Base-by-base conservation (phyloP, 2,797 vertebrate species). In the Tamandua tetradactyla region DNA sequence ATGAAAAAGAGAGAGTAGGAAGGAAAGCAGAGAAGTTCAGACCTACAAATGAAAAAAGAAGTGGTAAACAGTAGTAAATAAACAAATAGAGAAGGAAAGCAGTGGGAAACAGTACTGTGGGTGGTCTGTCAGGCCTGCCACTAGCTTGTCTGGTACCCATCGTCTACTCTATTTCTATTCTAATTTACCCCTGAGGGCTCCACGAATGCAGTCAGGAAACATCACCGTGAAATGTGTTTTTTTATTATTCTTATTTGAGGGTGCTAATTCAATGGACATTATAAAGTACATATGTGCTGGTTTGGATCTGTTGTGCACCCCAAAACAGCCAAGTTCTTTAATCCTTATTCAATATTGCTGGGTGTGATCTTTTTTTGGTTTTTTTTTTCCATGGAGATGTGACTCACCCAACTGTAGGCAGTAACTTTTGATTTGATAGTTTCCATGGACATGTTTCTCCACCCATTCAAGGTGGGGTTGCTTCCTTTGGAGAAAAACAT, bases 11-110 rank as follows among this genome's bases (percentile, higher is more conserved):
- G 42, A 35, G 5, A 94, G 37, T 22, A 84, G 80, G 61, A 68
- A 79, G 35, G 75, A 91, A 94, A 94, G 86, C 44, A 94, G 68
- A 89, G 42, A 89, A 93, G 83, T 82, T 44, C 52, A 84, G 30
- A 66, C 79, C 71, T 87, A 86, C 25, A 64, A 86, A 86, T 47
- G 37, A 92, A 90, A 88, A 72, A 79, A 4, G 44, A 88, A 17
- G 30, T 27, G 52, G 3, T 69, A 64, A 85, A 79, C 11, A 84
- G 17, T 20, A 85, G 66, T 47, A 74, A 93, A 74, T 35, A 61
- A 47, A 87, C 27, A 42, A 86, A 76, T 89, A 37, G 57, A 89
- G 37, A 83, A 9, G 30, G 11, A 27, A 66, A 61, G 20, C 0
- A 3, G 40, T 32, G 22, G 18, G 14, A 85, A 74, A 80, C 3